These are phyloP conservation scores for Ernsta delagoae DNA, from an alignment of 2,888 invertebrate species.

Conservation along the genomic window DNA sequence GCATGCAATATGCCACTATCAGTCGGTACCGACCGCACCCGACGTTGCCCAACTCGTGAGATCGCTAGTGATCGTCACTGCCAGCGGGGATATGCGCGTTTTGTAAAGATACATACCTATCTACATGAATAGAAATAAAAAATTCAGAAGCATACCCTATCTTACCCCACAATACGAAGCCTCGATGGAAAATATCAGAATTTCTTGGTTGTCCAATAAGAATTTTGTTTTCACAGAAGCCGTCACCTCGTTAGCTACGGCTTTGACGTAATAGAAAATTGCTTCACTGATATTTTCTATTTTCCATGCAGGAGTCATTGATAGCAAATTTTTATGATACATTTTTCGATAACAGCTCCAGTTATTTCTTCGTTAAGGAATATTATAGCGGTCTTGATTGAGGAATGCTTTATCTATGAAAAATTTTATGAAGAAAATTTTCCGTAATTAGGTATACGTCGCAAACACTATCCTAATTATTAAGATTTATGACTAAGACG, in stretches of 20 bases:
- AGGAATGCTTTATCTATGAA: too few relatives aligned
- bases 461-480: too few relatives aligned
- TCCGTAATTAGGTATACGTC: too few relatives aligned
- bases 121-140: too few relatives aligned
- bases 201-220: background rate
- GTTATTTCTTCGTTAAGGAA: background rate
- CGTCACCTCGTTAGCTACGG: background rate
- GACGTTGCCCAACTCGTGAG: too few relatives aligned
- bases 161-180: background rate
- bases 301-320: background rate
- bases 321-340: background rate
- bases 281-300: background rate
- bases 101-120: too few relatives aligned
- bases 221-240: background rate
- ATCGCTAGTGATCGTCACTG: too few relatives aligned
- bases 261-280: background rate
- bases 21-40: too few relatives aligned
- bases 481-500: too few relatives aligned
- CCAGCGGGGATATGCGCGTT: too few relatives aligned
- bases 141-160: background rate
- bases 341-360: background rate
- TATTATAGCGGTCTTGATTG: background rate
- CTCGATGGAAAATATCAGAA: background rate
- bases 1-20: too few relatives aligned
- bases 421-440: too few relatives aligned